phyloP scores from a whole-genome alignment of 2,113 vertebrate genomes.

The Cyphomyrus discorhynchus region DNA sequence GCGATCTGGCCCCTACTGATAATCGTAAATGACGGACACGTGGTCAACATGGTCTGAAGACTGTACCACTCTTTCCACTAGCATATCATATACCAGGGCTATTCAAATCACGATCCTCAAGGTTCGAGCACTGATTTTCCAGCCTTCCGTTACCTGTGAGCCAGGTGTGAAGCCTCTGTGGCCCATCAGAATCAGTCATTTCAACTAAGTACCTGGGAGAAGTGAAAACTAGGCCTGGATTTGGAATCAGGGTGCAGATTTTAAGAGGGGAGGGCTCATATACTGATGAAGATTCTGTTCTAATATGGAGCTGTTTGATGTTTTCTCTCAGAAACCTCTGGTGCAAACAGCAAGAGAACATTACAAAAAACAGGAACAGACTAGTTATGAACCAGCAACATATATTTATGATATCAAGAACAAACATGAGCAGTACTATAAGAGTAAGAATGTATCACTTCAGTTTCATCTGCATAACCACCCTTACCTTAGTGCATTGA shows the following conservation, averaged over 20 bases:
- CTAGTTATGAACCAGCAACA: background rate
- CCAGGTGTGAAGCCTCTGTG: no score
- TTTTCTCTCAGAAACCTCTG: background rate
- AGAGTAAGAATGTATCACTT: background rate
- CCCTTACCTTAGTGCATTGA: slow-evolving; percentile 69
- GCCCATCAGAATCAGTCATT: no score
- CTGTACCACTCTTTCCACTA: background rate
- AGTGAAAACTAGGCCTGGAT: no score
- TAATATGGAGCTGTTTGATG: background rate
- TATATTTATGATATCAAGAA: background rate
- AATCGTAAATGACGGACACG: background rate
- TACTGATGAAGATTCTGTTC: background rate
- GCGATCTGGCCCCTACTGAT: slow-evolving; percentile 61
- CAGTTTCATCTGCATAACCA: background rate
- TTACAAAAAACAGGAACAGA: background rate
- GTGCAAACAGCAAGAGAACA: background rate
- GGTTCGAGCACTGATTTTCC: no score
- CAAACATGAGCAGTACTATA: background rate
- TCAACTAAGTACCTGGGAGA: no score
- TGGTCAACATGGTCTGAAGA: background rate
- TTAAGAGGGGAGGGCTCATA: no score
- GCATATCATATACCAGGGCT: background rate
- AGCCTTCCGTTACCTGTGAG: no score
- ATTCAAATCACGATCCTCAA: no score
- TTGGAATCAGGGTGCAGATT: no score